Evolutionary conservation across 2,797 vertebrate species (phyloP).

Genomic region (Menidia menidia): DNA sequence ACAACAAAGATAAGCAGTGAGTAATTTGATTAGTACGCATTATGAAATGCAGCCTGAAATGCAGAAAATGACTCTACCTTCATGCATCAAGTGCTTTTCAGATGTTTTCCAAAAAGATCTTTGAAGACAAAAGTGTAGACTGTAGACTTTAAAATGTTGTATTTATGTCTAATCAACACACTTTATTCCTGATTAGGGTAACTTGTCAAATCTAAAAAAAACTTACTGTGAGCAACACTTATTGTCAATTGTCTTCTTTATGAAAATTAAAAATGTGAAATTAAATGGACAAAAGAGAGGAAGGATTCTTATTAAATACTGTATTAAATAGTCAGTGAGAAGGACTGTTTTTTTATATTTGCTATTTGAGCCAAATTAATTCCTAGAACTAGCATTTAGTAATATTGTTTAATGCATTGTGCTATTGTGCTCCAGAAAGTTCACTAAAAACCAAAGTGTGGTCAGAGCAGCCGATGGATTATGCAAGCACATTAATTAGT

Average conservation of each 20-base stretch:
- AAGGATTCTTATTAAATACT: background rate
- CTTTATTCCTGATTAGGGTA: no score
- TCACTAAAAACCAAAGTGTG: background rate
- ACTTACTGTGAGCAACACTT: no score
- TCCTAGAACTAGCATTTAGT: background rate
- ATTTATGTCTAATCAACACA: no score
- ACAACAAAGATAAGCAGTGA: conserved; percentile 1
- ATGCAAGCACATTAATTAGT: conserved; percentile 65
- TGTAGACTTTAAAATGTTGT: background rate
- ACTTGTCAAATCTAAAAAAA: no score
- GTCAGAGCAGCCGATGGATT: conserved; percentile 49
- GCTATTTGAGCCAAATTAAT: background rate
- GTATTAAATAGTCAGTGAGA: background rate
- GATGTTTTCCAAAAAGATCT: background rate
- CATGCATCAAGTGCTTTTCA: no score
- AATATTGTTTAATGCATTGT: background rate
- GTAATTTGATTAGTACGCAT: conserved; percentile 27
- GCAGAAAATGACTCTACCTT: background rate
- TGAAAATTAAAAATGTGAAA: background rate
- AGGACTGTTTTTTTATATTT: background rate
- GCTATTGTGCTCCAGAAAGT: conserved; percentile 5
- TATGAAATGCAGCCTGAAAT: conserved; percentile 24
- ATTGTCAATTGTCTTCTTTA: no score
- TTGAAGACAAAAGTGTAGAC: background rate
- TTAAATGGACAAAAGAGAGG: background rate